Percentiles rank a stretch among this genome's conserved stretches.
These are phyloP conservation scores for Pleuronectes platessa DNA, from an alignment of 2,113 vertebrate species.

Conservation along the genomic window DNA sequence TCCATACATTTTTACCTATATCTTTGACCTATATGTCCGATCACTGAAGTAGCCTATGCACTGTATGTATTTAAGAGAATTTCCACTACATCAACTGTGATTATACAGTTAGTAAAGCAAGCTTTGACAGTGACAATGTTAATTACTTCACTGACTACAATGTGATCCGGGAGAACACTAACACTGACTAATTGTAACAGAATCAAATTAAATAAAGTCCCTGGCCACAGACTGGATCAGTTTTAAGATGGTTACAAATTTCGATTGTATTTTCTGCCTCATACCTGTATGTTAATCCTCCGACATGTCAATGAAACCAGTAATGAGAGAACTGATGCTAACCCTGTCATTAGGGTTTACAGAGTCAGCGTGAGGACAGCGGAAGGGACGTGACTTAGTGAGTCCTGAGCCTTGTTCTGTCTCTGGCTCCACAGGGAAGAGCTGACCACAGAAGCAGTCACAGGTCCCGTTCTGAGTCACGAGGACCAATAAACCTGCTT, in stretches of 20 bases:
- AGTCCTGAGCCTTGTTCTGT: too few relatives aligned
- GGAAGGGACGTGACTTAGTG: too few relatives aligned
- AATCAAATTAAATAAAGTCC: neutral
- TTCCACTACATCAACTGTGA: conserved; percentile 15
- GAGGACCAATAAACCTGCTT: too few relatives aligned
- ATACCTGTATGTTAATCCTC: neutral
- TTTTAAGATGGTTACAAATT: neutral
- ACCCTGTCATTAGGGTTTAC: too few relatives aligned
- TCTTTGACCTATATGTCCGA: conserved; percentile 37
- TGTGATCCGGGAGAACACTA: neutral
- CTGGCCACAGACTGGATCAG: neutral
- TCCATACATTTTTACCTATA: conserved; percentile 17
- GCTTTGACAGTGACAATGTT: neutral
- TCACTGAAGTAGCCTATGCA: neutral
- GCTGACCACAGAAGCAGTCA: too few relatives aligned
- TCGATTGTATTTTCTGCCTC: neutral
- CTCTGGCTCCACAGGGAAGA: too few relatives aligned
- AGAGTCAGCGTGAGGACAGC: too few relatives aligned
- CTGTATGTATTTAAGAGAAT: neutral
- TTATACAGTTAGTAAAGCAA: neutral
- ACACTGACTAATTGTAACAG: neutral
- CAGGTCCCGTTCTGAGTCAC: too few relatives aligned
- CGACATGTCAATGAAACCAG: conserved; percentile 13
- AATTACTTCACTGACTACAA: neutral
- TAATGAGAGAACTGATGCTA: neutral